These are phyloP conservation scores for Drosophila gunungcola DNA, from an alignment of 1,140 invertebrate genomes.

Conservation along the genomic window DNA sequence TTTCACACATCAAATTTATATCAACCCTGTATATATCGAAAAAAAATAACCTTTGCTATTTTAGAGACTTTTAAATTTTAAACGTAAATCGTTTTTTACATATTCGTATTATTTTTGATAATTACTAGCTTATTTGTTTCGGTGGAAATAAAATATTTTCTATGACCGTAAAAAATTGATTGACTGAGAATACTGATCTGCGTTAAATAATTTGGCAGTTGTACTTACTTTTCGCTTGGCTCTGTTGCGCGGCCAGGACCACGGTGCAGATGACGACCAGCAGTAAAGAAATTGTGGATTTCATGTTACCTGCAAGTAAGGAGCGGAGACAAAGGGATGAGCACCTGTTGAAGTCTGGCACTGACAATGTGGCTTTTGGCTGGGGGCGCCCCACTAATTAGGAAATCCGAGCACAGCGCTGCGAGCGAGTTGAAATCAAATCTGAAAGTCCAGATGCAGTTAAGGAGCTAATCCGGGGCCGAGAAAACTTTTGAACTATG, in stretches of 20 bases:
- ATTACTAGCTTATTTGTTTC: too few species aligned
- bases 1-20: too few species aligned
- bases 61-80: too few species aligned
- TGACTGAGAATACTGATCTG: too few species aligned
- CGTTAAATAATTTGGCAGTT: background rate
- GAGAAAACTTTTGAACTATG: constrained; percentile 77
- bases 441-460: constrained; percentile 52
- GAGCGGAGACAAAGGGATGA: constrained; percentile 3
- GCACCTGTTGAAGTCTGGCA: constrained; percentile 59
- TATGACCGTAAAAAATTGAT: too few species aligned
- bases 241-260: constrained; percentile 81
- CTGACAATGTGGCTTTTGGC: constrained; percentile 29
- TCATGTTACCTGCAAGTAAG: constrained; percentile 73
- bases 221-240: constrained; percentile 83
- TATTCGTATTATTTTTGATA: too few species aligned
- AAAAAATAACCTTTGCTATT: too few species aligned
- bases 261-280: constrained; percentile 81
- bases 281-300: constrained; percentile 79
- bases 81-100: too few species aligned
- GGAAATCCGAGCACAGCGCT: constrained; percentile 59
- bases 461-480: constrained; percentile 66
- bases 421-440: constrained; percentile 33
- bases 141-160: too few species aligned
- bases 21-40: too few species aligned
- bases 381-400: constrained; percentile 65